Evolutionary conservation across 2,888 invertebrate genomes (phyloP).

Genomic region (Drosophila melanosoma): DNA sequence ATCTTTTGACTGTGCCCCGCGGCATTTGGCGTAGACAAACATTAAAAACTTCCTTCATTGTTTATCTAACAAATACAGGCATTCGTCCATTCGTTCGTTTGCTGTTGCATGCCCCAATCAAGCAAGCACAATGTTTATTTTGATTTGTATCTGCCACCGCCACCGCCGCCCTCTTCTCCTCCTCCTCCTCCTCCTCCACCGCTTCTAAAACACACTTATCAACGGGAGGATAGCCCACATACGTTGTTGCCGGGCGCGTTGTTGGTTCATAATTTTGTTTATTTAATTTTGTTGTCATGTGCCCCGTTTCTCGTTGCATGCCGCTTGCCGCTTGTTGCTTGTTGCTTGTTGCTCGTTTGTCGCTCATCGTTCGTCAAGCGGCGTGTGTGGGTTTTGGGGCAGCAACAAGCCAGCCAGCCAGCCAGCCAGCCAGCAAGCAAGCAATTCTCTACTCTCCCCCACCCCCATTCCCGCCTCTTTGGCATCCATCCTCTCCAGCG

Average conservation of each 20-base stretch:
- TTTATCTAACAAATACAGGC: slow-evolving; percentile 73
- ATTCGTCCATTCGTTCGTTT: slow-evolving; percentile 48
- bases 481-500: not conserved
- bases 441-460: slow-evolving; percentile 5
- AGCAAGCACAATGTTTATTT: slow-evolving; percentile 66
- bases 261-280: slow-evolving; percentile 76
- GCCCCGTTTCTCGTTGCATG: slow-evolving; percentile 36
- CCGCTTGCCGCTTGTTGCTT: slow-evolving; percentile 32
- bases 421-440: not conserved
- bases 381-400: slow-evolving; percentile 13
- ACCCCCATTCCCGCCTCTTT: slow-evolving; percentile 14
- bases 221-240: slow-evolving; percentile 47
- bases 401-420: not conserved
- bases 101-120: slow-evolving; percentile 60
- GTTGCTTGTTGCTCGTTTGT: slow-evolving; percentile 4
- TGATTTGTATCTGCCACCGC: slow-evolving; percentile 53
- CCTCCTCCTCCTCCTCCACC: not conserved
- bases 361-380: slow-evolving; percentile 50
- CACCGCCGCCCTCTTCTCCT: not conserved
- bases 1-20: slow-evolving; percentile 8
- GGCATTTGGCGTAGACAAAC: slow-evolving; percentile 51
- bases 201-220: slow-evolving; percentile 46
- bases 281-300: slow-evolving; percentile 79
- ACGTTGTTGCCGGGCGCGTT: slow-evolving; percentile 30
- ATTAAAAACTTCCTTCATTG: slow-evolving; percentile 62